Conservation (phyloP, 2,888 invertebrate genomes). For the Apamea monoglypha region DNA sequence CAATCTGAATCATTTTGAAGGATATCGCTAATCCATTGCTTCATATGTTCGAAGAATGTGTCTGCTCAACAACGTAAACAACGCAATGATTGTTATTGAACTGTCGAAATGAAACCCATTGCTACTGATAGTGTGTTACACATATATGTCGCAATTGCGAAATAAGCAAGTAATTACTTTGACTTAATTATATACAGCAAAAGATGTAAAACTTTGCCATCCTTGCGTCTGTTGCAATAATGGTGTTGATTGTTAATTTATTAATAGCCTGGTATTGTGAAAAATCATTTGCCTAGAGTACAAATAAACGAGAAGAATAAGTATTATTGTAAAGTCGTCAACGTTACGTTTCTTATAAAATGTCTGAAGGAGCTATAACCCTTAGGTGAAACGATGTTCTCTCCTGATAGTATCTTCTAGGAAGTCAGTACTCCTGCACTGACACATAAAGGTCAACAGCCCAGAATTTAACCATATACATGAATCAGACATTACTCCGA, state of each 20-base stretch:
- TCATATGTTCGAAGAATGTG: too few relatives aligned
- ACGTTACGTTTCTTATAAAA: background rate
- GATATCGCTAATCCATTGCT: too few relatives aligned
- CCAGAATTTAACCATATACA: conserved; percentile 6
- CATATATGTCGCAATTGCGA: background rate
- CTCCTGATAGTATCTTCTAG: background rate
- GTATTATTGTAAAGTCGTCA: background rate
- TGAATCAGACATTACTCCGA: conserved; percentile 37
- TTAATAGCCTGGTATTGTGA: background rate
- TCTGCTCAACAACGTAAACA: too few relatives aligned
- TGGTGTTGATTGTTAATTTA: background rate
- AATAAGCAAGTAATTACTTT: background rate
- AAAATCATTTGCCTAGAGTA: background rate
- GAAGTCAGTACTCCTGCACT: background rate
- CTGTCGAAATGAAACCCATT: too few relatives aligned
- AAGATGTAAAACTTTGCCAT: background rate
- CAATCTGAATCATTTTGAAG: too few relatives aligned
- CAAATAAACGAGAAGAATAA: background rate
- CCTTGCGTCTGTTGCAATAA: background rate
- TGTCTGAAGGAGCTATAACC: background rate
- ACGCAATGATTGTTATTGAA: too few relatives aligned
- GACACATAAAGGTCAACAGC: conserved; percentile 24
- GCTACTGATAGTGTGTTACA: too few relatives aligned
- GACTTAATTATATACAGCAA: background rate
- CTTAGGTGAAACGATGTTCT: background rate